Conservation (phyloP, 30 jellyfish, hydroid and myxozoan genomes). For the Pelagia noctiluca region DNA sequence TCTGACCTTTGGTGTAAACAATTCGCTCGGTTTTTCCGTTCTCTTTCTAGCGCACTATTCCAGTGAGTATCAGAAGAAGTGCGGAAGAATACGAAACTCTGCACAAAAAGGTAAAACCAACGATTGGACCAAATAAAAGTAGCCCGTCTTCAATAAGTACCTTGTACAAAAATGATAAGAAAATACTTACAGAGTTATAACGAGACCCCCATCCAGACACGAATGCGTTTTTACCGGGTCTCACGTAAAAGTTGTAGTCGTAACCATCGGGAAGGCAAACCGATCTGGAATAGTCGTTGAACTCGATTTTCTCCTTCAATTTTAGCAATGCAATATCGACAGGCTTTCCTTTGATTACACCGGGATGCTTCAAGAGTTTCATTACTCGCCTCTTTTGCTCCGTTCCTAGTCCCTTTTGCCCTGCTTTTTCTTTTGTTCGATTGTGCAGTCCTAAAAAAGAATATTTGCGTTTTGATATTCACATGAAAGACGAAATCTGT, state of each 20-base stretch:
- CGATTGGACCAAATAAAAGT: too few species aligned
- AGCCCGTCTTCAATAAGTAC: not conserved
- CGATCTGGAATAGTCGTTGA: conserved; percentile 53
- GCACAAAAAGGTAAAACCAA: too few species aligned
- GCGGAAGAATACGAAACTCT: too few species aligned
- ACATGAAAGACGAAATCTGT: too few species aligned
- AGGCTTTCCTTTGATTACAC: conserved; percentile 6
- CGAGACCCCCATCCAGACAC: conserved; percentile 65
- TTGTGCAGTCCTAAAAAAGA: conserved; percentile 35
- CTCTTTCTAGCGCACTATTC: too few species aligned
- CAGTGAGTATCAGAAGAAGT: too few species aligned
- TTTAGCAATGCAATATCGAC: conserved; percentile 39
- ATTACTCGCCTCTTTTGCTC: conserved; percentile 40
- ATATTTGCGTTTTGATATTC: too few species aligned
- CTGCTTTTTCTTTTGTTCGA: conserved; percentile 38
- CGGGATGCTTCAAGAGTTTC: not conserved
- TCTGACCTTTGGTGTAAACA: too few species aligned
- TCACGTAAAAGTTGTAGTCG: conserved; percentile 19
- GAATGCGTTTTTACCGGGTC: conserved; percentile 51
- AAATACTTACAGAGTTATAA: not conserved
- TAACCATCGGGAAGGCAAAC: conserved; percentile 57
- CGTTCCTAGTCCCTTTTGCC: too few species aligned
- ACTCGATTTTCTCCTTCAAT: conserved; percentile 15
- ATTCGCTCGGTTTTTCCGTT: too few species aligned
- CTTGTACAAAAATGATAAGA: too few species aligned